A percentile compares a stretch with the other conserved stretches of the same genome.
Conservation (phyloP, 30 jellyfish, hydroid and myxozoan species). For the Phacellophora camtschatica region DNA sequence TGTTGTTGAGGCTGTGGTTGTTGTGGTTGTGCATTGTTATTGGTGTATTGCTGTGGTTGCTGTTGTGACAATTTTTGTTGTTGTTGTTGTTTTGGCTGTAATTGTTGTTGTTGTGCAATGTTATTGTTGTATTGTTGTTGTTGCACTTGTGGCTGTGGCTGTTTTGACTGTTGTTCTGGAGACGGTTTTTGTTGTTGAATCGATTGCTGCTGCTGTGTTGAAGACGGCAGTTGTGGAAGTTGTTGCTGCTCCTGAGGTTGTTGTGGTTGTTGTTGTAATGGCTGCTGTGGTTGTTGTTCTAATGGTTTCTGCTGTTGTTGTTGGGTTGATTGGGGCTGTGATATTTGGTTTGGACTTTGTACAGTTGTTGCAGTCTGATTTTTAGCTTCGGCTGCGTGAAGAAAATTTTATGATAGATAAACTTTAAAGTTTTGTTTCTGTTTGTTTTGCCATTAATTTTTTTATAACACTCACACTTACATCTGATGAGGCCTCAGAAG, state of each 20-base stretch:
- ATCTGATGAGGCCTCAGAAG: no score
- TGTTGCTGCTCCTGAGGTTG: background rate
- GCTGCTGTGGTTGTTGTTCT: background rate
- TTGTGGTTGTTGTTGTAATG: background rate
- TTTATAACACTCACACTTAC: no score
- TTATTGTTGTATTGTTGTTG: background rate
- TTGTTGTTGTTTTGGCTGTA: background rate
- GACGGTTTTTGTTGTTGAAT: background rate
- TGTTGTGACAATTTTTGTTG: conserved; percentile 1
- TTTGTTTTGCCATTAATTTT: no score
- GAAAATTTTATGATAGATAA: no score
- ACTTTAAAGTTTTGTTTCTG: no score
- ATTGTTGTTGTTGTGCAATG: background rate
- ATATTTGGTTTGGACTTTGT: background rate
- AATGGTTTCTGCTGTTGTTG: background rate
- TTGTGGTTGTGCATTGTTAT: background rate
- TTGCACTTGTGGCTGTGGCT: background rate
- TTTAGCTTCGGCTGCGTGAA: no score
- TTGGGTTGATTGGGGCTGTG: background rate
- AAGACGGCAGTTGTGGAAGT: no score
- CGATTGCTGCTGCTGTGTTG: background rate
- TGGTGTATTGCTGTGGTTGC: background rate
- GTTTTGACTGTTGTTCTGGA: background rate
- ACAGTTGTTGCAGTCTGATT: background rate
- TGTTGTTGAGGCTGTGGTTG: conserved; percentile 20